Conservation (phyloP, 2,113 vertebrate species). For the Mesoclemmys tuberculata region DNA sequence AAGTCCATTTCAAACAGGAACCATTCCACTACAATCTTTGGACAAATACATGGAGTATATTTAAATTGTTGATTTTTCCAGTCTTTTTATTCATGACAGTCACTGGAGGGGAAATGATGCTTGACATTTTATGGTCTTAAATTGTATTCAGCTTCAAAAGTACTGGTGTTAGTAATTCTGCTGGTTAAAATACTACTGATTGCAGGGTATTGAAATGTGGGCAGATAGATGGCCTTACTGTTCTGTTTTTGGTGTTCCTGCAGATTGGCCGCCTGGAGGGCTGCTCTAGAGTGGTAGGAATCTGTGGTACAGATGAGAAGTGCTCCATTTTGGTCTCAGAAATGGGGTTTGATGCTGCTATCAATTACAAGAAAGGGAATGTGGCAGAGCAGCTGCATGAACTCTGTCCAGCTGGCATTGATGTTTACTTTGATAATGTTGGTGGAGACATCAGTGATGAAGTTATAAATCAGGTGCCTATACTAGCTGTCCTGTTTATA, state of each 20-base stretch:
- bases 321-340: conserved; percentile 87
- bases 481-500: not conserved
- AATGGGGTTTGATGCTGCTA: conserved; percentile 88
- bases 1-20: not conserved
- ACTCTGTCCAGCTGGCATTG: conserved; percentile 88
- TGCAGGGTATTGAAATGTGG: not conserved
- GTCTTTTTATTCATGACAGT: not conserved
- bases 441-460: conserved; percentile 91
- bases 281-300: conserved; percentile 90
- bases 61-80: not conserved
- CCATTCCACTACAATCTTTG: not conserved
- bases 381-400: conserved; percentile 81
- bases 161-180: not conserved
- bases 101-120: not conserved
- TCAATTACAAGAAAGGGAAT: conserved; percentile 89
- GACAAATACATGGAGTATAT: not conserved
- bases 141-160: not conserved
- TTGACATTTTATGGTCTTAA: rapidly evolving
- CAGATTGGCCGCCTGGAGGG: conserved; percentile 92
- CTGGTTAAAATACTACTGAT: not conserved
- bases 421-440: conserved; percentile 97
- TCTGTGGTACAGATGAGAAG: conserved; percentile 93
- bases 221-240: not conserved
- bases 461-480: conserved; percentile 86
- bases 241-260: not conserved